phyloP scores from a whole-genome alignment of 2,888 invertebrate species.

The Cephus pulcher region DNA sequence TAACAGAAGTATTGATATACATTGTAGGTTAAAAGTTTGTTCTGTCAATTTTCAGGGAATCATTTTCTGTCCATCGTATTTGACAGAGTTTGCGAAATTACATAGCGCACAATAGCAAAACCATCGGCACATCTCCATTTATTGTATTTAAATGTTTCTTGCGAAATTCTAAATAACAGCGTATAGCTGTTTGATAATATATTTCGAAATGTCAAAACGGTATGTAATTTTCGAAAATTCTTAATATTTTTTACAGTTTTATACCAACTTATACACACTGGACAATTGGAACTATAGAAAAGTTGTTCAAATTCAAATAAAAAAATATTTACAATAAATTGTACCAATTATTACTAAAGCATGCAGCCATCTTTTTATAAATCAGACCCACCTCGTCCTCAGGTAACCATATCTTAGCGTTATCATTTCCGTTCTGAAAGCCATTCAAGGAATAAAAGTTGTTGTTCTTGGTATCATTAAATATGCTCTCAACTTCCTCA shows the following conservation, averaged over 20 bases:
- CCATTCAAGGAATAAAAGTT: constrained; percentile 46
- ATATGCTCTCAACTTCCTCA: constrained; percentile 33
- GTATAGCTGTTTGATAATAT: background rate
- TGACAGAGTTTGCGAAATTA: background rate
- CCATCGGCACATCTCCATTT: constrained; percentile 24
- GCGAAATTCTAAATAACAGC: background rate
- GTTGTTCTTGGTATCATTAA: constrained; percentile 34
- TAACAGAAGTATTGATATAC: background rate
- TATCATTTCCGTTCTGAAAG: background rate
- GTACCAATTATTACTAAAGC: background rate
- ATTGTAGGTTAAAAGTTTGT: background rate
- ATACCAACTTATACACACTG: background rate
- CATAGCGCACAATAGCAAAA: constrained; percentile 13
- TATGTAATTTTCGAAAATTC: background rate
- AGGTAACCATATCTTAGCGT: background rate
- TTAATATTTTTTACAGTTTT: background rate
- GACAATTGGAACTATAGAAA: background rate
- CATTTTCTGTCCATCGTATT: background rate
- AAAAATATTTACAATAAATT: too few relatives aligned
- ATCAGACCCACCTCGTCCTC: background rate
- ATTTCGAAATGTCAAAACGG: background rate
- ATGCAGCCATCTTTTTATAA: background rate
- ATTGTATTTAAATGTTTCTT: constrained; percentile 33
- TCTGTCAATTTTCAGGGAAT: background rate
- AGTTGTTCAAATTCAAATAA: background rate